These are phyloP conservation scores for Acronicta alni DNA, from an alignment of 2,888 invertebrate genomes.

Conservation along the genomic window DNA sequence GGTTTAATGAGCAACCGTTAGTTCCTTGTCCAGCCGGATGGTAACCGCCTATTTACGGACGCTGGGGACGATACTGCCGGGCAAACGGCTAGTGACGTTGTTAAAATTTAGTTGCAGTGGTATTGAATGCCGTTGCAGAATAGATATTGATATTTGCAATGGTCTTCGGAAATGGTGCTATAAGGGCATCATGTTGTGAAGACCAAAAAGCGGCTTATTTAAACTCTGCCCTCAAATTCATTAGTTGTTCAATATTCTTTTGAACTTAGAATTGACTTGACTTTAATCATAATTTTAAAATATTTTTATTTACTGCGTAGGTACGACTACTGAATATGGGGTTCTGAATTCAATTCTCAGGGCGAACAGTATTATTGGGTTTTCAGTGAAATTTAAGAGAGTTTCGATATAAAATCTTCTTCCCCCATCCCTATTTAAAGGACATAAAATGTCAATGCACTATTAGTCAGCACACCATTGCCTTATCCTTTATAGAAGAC, in stretches of 20 bases:
- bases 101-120: conserved; percentile 31
- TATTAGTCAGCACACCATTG: too few species aligned
- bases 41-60: conserved; percentile 45
- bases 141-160: conserved; percentile 9
- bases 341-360: too few species aligned
- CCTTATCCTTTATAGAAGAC: too few species aligned
- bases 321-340: too few species aligned
- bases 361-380: neutral
- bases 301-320: too few species aligned
- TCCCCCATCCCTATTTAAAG: too few species aligned
- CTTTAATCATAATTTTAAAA: too few species aligned
- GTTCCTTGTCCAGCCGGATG: conserved; percentile 39
- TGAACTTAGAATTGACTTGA: neutral
- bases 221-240: neutral
- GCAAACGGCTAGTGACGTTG: conserved; percentile 23
- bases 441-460: too few species aligned
- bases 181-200: neutral
- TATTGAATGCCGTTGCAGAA: conserved; percentile 4
- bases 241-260: neutral
- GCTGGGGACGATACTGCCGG: conserved; percentile 17
- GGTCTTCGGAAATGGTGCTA: neutral
- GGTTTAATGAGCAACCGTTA: conserved; percentile 46
- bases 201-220: neutral
- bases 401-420: too few species aligned
- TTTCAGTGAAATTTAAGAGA: neutral